phyloP scores from a whole-genome alignment of 2,113 vertebrate genomes.

The Oostethus manadensis region DNA sequence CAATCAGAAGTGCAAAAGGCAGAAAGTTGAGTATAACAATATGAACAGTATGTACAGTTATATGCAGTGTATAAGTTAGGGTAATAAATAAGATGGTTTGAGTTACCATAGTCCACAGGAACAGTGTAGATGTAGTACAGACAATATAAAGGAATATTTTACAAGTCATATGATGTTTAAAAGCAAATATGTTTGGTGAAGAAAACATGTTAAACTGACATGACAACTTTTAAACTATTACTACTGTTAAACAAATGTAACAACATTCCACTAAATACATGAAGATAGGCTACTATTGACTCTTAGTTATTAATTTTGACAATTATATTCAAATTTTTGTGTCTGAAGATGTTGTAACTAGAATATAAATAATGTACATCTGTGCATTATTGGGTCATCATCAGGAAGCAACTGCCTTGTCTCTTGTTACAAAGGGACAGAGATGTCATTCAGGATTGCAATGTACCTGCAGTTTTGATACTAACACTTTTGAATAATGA shows the following conservation, averaged over 20 bases:
- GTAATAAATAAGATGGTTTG: no score
- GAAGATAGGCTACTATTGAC: no score
- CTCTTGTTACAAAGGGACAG: neutral
- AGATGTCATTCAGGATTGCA: neutral
- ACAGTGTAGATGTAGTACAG: no score
- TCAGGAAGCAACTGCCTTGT: neutral
- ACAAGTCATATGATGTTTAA: neutral
- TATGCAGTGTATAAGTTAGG: no score
- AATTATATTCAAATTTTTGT: no score
- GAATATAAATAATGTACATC: neutral
- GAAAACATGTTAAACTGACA: neutral
- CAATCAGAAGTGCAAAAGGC: no score
- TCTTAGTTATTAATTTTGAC: no score
- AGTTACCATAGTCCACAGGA: no score
- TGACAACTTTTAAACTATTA: neutral
- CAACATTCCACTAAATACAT: no score
- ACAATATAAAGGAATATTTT: neutral
- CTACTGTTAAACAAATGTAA: neutral
- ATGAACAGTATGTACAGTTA: no score
- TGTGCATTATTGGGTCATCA: neutral
- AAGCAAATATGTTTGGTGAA: neutral
- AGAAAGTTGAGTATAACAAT: no score
- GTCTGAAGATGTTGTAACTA: no score
- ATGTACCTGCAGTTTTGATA: neutral
- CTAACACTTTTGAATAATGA: neutral